These are phyloP conservation scores for Neoniphon sammara DNA, from an alignment of 2,797 vertebrate genomes.

Conservation along the genomic window DNA sequence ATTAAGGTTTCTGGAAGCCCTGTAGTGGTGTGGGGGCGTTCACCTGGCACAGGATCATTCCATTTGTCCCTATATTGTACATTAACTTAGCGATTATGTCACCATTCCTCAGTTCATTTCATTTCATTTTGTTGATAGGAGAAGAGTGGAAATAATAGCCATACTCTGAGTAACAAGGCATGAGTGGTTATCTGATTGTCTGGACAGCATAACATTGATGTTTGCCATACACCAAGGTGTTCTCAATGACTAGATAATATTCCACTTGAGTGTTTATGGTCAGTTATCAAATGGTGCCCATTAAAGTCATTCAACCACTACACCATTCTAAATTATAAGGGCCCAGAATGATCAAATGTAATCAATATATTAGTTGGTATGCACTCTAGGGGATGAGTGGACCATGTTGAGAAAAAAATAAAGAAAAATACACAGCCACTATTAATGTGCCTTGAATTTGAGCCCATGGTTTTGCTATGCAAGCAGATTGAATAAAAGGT, in stretches of 20 bases:
- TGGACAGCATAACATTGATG: neutral
- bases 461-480: constrained; percentile 12
- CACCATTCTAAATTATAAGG: constrained; percentile 42
- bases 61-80: constrained; percentile 1
- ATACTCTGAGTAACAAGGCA: neutral
- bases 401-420: constrained; percentile 23
- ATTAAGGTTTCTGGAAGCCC: constrained; percentile 24
- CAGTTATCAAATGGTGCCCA: constrained; percentile 6
- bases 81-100: constrained; percentile 15
- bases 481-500: constrained; percentile 21
- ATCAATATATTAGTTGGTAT: constrained; percentile 22
- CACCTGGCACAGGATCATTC: constrained; percentile 15
- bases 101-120: constrained; percentile 8
- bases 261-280: constrained; percentile 3
- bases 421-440: constrained; percentile 4
- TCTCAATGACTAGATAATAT: neutral
- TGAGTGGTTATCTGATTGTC: neutral
- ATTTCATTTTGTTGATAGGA: constrained; percentile 11
- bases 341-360: constrained; percentile 6
- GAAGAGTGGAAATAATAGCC: neutral
- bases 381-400: constrained; percentile 6
- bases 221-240: constrained; percentile 5
- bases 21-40: constrained; percentile 18
- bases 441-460: constrained; percentile 35
- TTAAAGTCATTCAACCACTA: constrained; percentile 11